Evolutionary conservation across 2,113 vertebrate genomes (phyloP).

Genomic region (Myanophis thanlyinensis): DNA sequence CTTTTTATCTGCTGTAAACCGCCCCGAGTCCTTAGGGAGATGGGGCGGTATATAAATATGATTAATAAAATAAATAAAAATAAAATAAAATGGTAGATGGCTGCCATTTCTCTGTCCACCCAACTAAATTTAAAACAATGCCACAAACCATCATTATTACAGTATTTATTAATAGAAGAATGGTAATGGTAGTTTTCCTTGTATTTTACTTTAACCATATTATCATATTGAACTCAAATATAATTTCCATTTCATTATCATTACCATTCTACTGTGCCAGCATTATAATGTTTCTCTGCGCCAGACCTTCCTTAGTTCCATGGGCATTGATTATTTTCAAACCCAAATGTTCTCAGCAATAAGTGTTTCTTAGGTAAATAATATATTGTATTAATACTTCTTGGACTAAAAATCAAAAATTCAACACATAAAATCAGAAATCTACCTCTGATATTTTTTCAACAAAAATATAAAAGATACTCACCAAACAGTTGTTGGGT

Average conservation of each 20-base stretch:
- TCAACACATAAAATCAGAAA: constrained; percentile 46
- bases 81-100: too few species aligned
- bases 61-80: too few species aligned
- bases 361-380: constrained; percentile 8
- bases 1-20: too few species aligned
- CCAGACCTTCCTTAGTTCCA: background rate
- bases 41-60: too few species aligned
- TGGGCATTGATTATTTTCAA: background rate
- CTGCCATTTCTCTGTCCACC: too few species aligned
- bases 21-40: too few species aligned
- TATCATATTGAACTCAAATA: background rate
- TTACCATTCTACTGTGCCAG: background rate
- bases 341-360: background rate
- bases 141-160: background rate
- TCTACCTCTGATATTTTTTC: constrained; percentile 34
- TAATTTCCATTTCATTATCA: background rate
- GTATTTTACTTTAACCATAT: background rate
- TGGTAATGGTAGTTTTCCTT: background rate
- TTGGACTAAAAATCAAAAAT: constrained; percentile 29
- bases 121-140: background rate
- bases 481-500: background rate
- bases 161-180: background rate
- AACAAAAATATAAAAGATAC: constrained; percentile 24
- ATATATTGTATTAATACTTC: constrained; percentile 31
- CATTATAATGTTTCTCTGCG: background rate